Evolutionary conservation across 2,113 vertebrate species (phyloP).

Genomic region (Gadus chalcogrammus): DNA sequence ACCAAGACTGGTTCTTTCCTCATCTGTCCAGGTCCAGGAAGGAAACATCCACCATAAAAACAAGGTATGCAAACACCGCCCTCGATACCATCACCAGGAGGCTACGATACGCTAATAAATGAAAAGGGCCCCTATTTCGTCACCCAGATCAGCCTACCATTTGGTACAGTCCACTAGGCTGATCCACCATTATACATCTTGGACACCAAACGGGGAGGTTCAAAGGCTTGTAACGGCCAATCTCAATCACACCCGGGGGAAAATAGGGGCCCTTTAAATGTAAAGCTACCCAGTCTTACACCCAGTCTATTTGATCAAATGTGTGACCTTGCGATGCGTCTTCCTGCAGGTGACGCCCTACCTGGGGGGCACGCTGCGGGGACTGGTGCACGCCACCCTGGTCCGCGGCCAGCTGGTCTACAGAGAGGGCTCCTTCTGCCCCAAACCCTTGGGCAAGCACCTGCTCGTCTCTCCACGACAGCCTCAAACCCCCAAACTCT

Average conservation of each 20-base stretch:
- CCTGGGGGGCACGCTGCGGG: conserved; percentile 67
- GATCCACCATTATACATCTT: neutral
- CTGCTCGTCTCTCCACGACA: conserved; percentile 54
- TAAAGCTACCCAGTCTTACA: neutral
- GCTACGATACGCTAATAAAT: neutral
- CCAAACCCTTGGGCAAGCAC: conserved; percentile 68
- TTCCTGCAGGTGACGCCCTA: conserved; percentile 75
- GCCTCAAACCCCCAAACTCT: conserved; percentile 20
- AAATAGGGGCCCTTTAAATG: neutral
- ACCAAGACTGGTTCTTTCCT: neutral
- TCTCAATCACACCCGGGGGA: neutral
- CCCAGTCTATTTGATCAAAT: neutral
- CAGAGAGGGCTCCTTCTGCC: conserved; percentile 67
- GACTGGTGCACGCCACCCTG: conserved; percentile 70
- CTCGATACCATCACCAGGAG: too few species aligned
- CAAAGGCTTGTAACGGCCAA: too few species aligned
- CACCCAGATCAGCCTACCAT: too few species aligned
- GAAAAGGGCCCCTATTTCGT: neutral
- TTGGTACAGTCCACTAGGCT: too few species aligned
- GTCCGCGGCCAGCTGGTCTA: conserved; percentile 75
- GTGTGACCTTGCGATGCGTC: conserved; percentile 2
- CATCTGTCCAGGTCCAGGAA: conserved; percentile 67
- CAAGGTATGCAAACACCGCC: conserved; percentile 62
- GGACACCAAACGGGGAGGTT: neutral
- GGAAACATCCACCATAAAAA: conserved; percentile 73